These are phyloP conservation scores for Epizoanthus scotinus DNA, from an alignment of 92 coral and sea anemone species.

Conservation along the genomic window DNA sequence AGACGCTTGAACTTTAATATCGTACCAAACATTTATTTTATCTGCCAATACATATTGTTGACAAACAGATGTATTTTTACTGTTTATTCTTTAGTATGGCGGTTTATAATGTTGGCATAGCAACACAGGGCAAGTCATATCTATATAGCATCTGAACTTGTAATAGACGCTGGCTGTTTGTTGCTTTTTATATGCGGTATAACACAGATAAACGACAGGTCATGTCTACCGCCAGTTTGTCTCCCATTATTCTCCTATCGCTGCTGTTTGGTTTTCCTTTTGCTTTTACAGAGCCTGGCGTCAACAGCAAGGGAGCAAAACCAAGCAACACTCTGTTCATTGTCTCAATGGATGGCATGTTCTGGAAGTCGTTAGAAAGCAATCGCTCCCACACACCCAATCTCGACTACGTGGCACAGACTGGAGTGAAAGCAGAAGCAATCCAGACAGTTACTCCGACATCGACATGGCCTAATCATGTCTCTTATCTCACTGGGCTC, in stretches of 20 bases:
- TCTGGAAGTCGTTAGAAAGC: slow-evolving; percentile 76
- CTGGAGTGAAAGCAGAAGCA: slow-evolving; percentile 73
- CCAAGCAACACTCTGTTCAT: slow-evolving; percentile 49
- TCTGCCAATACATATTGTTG: no score
- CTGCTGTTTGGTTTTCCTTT: not conserved
- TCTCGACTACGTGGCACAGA: slow-evolving; percentile 58
- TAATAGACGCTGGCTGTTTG: no score
- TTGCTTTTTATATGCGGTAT: no score
- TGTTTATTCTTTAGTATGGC: no score
- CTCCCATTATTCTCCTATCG: not conserved
- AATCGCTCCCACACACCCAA: slow-evolving; percentile 65
- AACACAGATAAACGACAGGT: not conserved
- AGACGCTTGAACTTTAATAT: no score
- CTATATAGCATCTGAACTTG: no score
- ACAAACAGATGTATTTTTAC: no score
- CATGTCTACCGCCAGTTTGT: slow-evolving; percentile 2
- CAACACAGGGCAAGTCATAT: no score
- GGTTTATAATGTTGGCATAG: no score
- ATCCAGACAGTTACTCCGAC: slow-evolving; percentile 77
- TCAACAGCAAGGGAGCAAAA: not conserved
- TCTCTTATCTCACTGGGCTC: slow-evolving; percentile 81
- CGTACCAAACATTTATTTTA: no score
- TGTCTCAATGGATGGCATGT: slow-evolving; percentile 86
- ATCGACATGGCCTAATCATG: slow-evolving; percentile 90
- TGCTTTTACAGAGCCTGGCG: not conserved